Evolutionary conservation across 2,113 vertebrate genomes (phyloP).

Genomic region (Myxocyprinus asiaticus): DNA sequence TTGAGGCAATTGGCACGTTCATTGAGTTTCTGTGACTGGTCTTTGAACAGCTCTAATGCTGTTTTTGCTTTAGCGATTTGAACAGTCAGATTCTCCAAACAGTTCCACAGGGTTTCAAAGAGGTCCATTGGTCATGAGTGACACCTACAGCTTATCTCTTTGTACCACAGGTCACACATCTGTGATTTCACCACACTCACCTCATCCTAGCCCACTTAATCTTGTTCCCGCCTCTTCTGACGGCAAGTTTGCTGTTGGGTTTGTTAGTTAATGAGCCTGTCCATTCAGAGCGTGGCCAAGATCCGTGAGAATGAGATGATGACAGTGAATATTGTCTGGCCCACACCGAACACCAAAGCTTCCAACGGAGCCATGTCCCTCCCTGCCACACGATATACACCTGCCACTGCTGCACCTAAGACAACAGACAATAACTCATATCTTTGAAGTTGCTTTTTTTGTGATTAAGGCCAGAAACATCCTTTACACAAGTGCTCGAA

Average conservation of each 20-base stretch:
- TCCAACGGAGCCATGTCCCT: slow-evolving; percentile 96
- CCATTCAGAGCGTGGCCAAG: slow-evolving; percentile 89
- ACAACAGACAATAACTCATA: neutral
- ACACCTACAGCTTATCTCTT: neutral
- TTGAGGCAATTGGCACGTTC: slow-evolving; percentile 61
- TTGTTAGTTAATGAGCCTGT: neutral
- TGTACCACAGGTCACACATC: neutral
- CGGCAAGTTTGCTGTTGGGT: slow-evolving; percentile 18
- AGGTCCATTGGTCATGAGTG: too few relatives aligned
- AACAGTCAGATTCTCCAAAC: neutral
- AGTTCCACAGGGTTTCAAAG: neutral
- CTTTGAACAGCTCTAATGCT: neutral
- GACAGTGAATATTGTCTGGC: slow-evolving; percentile 90
- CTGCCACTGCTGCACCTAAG: slow-evolving; percentile 91
- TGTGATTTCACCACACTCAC: neutral
- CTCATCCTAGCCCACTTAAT: neutral
- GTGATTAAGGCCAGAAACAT: too few relatives aligned
- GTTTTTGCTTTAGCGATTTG: slow-evolving; percentile 1
- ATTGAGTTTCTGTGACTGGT: slow-evolving; percentile 34
- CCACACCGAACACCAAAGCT: slow-evolving; percentile 92
- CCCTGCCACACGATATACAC: slow-evolving; percentile 94
- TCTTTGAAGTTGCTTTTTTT: too few relatives aligned
- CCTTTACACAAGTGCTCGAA: too few relatives aligned
- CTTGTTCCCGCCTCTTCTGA: neutral
- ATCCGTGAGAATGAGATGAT: slow-evolving; percentile 94